Evolutionary conservation across 2,797 vertebrate species (phyloP), one percentile per base, ranked within the genome.

Genomic region (Pachyuromys duprasi): DNA sequence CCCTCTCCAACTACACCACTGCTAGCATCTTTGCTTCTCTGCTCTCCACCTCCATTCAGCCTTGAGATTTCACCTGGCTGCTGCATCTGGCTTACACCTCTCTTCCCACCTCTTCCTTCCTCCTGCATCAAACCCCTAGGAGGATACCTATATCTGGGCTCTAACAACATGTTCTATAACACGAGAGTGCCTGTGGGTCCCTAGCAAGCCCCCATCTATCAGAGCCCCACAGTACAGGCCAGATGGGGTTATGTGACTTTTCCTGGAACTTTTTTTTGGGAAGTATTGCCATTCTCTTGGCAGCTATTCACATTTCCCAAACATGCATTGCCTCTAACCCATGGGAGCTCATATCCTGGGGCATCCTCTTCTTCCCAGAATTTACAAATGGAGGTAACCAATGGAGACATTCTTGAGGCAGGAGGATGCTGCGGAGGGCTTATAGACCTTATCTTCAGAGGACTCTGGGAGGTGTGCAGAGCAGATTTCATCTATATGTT

Each of bases 131-230:
- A 63, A 15, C 28, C 5, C 36, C 8, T 26, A 12, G 31, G 18
- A 45, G 49, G 60, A 33, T 26, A 7, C 28, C 28, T 8, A 62
- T 24, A 49, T 31, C 69, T 13, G 5, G 69, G 33, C 42, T 74
- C 31, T 6, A 18, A 57, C 17, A 18, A 57, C 55, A 57, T 57
- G 55, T 57, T 57, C 55, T 57, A 14, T 12, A 8, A 39, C 2
- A 12, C 0, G n/a, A 15, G 17, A 0, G 8, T 33, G 5, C 9
- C 67, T 0, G 22, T 18, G 31, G 12, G 12, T 8, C 39, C 5
- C 55, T 5, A 24, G 4, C 9, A 24, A 31, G 33, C 22, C 8
- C 31, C 5, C 11, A 14, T 62, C 65, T 62, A 55, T 31, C 39
- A 22, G 67, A 39, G 9, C 33, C 69, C 7, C 5, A 26, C 1